A percentile compares a stretch with the other conserved stretches of the same genome.
Evolutionary conservation across 2,797 vertebrate species (phyloP).

Genomic region (Margarornis squamiger): DNA sequence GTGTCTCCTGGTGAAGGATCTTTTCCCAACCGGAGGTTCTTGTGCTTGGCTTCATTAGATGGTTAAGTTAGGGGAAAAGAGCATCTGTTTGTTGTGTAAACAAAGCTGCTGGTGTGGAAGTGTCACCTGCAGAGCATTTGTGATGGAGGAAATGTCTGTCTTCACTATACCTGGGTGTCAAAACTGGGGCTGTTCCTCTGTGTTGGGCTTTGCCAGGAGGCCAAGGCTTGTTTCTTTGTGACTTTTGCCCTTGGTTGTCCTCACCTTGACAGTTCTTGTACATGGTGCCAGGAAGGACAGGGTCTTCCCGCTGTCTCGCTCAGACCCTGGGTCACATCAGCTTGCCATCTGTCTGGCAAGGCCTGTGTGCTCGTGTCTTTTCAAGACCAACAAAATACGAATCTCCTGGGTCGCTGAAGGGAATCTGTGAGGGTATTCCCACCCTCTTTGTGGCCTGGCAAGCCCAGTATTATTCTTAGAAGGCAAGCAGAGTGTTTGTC

Average conservation of each 20-base stretch:
- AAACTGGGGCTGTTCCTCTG: neutral
- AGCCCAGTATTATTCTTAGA: constrained; percentile 8
- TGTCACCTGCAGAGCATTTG: neutral
- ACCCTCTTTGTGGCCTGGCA: neutral
- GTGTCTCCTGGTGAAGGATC: constrained; percentile 20
- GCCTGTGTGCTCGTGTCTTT: neutral
- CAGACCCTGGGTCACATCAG: neutral
- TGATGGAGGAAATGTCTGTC: neutral
- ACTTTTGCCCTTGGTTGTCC: neutral
- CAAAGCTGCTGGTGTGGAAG: neutral
- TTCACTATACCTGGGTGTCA: neutral
- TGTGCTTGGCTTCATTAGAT: constrained; percentile 37
- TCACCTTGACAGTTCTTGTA: neutral
- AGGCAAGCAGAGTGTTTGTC: constrained; percentile 17
- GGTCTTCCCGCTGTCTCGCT: neutral
- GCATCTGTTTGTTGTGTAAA: constrained; percentile 47
- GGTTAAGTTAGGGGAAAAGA: constrained; percentile 43
- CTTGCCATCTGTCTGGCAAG: neutral
- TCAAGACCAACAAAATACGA: fast-evolving
- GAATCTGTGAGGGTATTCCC: neutral
- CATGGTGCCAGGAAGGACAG: neutral
- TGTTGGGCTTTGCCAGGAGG: neutral
- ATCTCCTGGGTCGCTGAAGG: neutral
- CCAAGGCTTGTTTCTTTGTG: neutral
- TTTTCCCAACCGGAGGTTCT: neutral